Evolutionary conservation across 2,888 invertebrate species (phyloP), one percentile per base, ranked within the genome.

Genomic region (Andrena marginata): DNA sequence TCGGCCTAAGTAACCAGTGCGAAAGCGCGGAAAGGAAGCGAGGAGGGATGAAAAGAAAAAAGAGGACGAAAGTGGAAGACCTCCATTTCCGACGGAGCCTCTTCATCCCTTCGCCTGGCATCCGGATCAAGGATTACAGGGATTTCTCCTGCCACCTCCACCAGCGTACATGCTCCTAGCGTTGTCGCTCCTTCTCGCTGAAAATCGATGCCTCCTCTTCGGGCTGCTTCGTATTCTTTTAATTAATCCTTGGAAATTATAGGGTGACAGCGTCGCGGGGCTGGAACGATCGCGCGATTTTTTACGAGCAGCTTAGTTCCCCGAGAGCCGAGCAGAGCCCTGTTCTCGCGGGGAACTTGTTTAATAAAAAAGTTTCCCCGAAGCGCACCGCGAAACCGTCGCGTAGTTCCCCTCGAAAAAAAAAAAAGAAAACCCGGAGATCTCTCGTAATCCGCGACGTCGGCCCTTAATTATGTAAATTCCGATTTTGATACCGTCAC

Each of bases 1-100:
- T 82, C 67, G 78, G 88, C 82, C 87, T 88, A 85, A 82, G 84
- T 83, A 88, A 88, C 78, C 77, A 72, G 71, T 35, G 16, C n/a
- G 33, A 10, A 4, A 42, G 31, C 56, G 35, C n/a, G 77, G 29
- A 48, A 51, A 33, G 26, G 16, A 49, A n/a, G 23, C n/a, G 56
- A 23, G n/a, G 42, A 10, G 26, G 23, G 23, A 5, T 6, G 23
- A 23, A 1, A 1, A 48, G 5, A 6, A 49, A 1, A n/a, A 23
- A 48, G n/a, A 64, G 31, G 31, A 65, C 48, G 77, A 42, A 54
- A 35, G 49, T 35, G 59, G 74, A 77, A 51, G 64, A 63, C 51
- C 60, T 64, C 62, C 62, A 63, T 78, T 62, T 23, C 67, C 13
- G 62, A 35, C 48, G 60, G 33, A 72, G 35, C 42, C 70, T 70